Conservation (phyloP, 92 coral and sea anemone genomes). For the Nematostella vectensis region DNA sequence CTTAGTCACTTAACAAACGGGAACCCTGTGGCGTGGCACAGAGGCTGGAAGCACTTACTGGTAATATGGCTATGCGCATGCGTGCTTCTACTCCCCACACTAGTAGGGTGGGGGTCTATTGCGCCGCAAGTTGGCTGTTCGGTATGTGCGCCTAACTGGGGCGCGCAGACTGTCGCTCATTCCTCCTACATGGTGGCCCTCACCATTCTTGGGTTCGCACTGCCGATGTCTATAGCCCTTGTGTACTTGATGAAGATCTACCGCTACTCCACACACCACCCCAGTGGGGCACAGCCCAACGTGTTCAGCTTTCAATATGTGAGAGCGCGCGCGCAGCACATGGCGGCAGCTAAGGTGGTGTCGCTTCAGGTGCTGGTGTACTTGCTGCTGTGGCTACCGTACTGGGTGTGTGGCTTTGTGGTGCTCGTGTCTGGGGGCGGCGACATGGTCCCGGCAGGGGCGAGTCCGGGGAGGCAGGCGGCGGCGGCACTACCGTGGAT, state of each 20-base stretch:
- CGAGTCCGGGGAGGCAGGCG: background rate
- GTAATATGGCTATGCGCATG: slow-evolving; percentile 40
- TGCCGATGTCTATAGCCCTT: slow-evolving; percentile 43
- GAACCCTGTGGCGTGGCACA: background rate
- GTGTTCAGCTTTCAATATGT: slow-evolving; percentile 14
- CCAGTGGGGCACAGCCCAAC: background rate
- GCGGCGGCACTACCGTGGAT: slow-evolving; percentile 16
- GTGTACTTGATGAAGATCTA: slow-evolving; percentile 35
- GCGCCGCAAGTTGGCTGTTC: slow-evolving; percentile 33
- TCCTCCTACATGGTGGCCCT: slow-evolving; percentile 33
- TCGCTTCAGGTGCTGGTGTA: slow-evolving; percentile 1
- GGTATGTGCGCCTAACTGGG: slow-evolving; percentile 63
- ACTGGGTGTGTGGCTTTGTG: slow-evolving; percentile 19
- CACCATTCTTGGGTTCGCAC: slow-evolving; percentile 31
- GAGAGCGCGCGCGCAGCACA: slow-evolving; percentile 11
- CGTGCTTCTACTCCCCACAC: slow-evolving; percentile 34
- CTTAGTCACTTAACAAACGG: background rate
- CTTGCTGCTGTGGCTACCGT: slow-evolving; percentile 23
- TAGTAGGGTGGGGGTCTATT: slow-evolving; percentile 60
- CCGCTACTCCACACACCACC: slow-evolving; percentile 6
- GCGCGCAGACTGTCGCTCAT: slow-evolving; percentile 11
- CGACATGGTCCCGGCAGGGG: background rate
- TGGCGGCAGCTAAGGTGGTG: slow-evolving; percentile 8
- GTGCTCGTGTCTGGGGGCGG: background rate
- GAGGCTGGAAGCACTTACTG: slow-evolving; percentile 12